phyloP scores from a whole-genome alignment of 2,888 invertebrate genomes.

The Mallateleia sp. region DNA sequence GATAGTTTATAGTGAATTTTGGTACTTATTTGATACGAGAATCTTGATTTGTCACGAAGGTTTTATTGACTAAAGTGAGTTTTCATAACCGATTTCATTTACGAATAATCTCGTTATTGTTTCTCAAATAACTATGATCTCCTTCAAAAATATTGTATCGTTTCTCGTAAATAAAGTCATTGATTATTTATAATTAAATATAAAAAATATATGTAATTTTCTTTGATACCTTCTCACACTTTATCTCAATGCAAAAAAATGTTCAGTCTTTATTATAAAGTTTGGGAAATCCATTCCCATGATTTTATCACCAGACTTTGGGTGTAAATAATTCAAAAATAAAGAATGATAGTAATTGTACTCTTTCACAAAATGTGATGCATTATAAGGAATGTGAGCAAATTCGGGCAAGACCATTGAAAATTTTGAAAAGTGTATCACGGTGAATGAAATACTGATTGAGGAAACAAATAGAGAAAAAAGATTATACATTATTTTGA shows the following conservation, averaged over 20 bases:
- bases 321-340: slow-evolving; percentile 9
- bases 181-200: too few species aligned
- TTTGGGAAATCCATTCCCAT: slow-evolving; percentile 27
- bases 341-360: background rate
- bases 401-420: slow-evolving; percentile 5
- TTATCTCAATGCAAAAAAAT: slow-evolving; percentile 49
- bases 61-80: too few species aligned
- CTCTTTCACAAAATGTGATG: slow-evolving; percentile 17
- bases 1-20: too few species aligned
- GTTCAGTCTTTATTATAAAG: slow-evolving; percentile 65
- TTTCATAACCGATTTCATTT: too few species aligned
- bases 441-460: slow-evolving; percentile 29
- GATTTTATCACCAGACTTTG: slow-evolving; percentile 52
- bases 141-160: too few species aligned
- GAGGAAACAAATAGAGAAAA: background rate
- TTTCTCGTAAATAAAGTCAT: too few species aligned
- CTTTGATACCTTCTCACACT: slow-evolving; percentile 39
- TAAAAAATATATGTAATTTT: slow-evolving; percentile 61
- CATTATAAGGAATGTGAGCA: slow-evolving; percentile 41
- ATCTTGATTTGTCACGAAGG: too few species aligned
- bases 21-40: too few species aligned
- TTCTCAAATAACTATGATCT: too few species aligned
- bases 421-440: slow-evolving; percentile 16
- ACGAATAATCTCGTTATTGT: too few species aligned
- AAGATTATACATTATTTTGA: too few species aligned